These are phyloP conservation scores for Eugnorisma glareosa DNA, from an alignment of 2,888 invertebrate genomes.

Conservation along the genomic window DNA sequence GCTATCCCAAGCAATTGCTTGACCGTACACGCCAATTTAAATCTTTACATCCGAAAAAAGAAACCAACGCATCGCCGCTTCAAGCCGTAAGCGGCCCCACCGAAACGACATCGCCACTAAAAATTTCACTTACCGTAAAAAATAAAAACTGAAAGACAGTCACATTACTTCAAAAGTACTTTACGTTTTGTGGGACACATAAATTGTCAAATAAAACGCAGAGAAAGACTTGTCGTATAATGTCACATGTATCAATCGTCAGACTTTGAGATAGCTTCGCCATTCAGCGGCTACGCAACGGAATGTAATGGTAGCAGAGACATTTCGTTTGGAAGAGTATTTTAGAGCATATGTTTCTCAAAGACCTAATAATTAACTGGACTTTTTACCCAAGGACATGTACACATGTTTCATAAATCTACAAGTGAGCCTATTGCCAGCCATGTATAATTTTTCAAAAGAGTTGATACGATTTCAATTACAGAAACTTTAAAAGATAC, in stretches of 20 bases:
- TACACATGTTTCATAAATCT: background rate
- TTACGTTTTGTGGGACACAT: conserved; percentile 58
- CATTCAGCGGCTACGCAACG: conserved; percentile 61
- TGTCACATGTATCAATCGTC: conserved; percentile 76
- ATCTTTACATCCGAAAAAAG: conserved; percentile 35
- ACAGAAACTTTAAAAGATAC: background rate
- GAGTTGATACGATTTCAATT: background rate
- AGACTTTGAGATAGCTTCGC: conserved; percentile 58
- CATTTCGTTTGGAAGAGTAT: conserved; percentile 10
- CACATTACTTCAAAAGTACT: conserved; percentile 58
- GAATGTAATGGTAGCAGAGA: conserved; percentile 63
- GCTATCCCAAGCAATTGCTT: background rate
- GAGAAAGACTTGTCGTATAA: conserved; percentile 57
- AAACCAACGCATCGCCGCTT: conserved; percentile 13
- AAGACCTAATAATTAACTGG: background rate
- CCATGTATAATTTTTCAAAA: background rate
- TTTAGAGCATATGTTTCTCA: background rate
- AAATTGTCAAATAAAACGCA: conserved; percentile 67
- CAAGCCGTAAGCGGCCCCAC: conserved; percentile 18
- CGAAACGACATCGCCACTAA: conserved; percentile 47
- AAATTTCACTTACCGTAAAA: conserved; percentile 53
- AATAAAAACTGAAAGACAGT: conserved; percentile 44
- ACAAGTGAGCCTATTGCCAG: background rate
- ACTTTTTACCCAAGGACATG: too few relatives aligned
- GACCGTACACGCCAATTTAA: conserved; percentile 32